A percentile compares a stretch with the other conserved stretches of the same genome.
These are phyloP conservation scores for Argyresthia goedartella DNA, from an alignment of 2,888 invertebrate species.

Conservation along the genomic window DNA sequence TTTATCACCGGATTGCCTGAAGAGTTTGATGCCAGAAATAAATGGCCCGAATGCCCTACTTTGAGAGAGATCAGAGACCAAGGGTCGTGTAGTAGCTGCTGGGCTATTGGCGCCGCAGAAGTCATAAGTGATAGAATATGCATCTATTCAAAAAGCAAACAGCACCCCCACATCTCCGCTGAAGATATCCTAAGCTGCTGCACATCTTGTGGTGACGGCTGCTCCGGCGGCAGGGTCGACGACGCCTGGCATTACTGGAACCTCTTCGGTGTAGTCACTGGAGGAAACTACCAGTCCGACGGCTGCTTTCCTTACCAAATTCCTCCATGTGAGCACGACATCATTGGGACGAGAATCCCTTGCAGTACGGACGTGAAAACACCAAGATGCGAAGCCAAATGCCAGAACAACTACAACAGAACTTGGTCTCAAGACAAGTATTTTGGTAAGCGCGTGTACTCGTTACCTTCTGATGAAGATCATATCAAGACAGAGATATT, in stretches of 20 bases:
- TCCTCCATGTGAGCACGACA: constrained; percentile 91
- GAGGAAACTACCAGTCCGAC: constrained; percentile 82
- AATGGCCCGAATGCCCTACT: constrained; percentile 90
- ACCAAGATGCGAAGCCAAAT: constrained; percentile 81
- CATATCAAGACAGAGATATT: constrained; percentile 87
- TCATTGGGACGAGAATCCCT: constrained; percentile 80
- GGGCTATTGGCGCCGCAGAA: constrained; percentile 94
- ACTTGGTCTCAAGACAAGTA: constrained; percentile 82
- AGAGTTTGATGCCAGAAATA: constrained; percentile 82
- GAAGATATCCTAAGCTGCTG: constrained; percentile 90
- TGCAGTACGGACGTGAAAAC: constrained; percentile 79
- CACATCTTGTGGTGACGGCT: constrained; percentile 82
- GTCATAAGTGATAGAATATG: constrained; percentile 92
- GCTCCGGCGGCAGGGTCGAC: constrained; percentile 84
- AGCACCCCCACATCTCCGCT: constrained; percentile 83
- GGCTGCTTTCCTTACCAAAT: constrained; percentile 92
- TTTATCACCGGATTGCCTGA: constrained; percentile 73
- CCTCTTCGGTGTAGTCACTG: constrained; percentile 86
- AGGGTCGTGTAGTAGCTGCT: constrained; percentile 93
- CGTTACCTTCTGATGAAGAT: constrained; percentile 70
- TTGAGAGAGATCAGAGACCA: constrained; percentile 87
- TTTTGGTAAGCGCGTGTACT: constrained; percentile 77
- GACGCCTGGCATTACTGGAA: constrained; percentile 92
- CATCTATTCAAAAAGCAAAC: constrained; percentile 80
- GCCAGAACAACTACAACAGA: constrained; percentile 76